Evolutionary conservation across 2,888 invertebrate genomes (phyloP), one percentile per base, ranked within the genome.

Genomic region (Lydus trimaculatus): DNA sequence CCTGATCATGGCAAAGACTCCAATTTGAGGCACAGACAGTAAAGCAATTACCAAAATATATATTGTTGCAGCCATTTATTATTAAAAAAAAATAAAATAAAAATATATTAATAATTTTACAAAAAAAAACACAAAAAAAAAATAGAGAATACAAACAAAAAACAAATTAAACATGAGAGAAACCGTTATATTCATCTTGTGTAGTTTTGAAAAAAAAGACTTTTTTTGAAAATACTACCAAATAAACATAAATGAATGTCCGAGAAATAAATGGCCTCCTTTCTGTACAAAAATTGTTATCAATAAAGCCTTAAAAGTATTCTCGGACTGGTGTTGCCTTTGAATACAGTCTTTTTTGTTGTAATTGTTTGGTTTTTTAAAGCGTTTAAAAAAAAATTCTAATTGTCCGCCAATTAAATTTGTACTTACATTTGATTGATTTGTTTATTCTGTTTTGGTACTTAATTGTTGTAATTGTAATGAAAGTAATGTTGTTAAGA

Each of bases 11-110:
- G 85, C 70, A 87, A 87, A 81, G 86, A 86, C 69, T 81, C 85
- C 64, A 86, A 85, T 75, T 79, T 87, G 73, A 84, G 86, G 81
- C 86, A 87, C 79, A 83, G 87, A 77, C 86, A 87, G 82, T 86
- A 84, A 85, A 67, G 25, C 20, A 23, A 52, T 52, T 52, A 52
- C 48, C n/a, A 56, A 5, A 43, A 64, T 56, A 62, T 63, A 59
- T 63, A 43, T 67, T 70, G 70, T 68, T 64, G 61, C 61, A 63
- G 33, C 25, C 31, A 64, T 63, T 68, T 68, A 68, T 66, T 64
- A 66, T 31, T 28, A 31, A 36, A 64, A 63, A 70, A 66, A 66
- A 69, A 63, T 43, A 67, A 66, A 71, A 68, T 65, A 65, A 70
- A 61, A 67, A n/a, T n/a, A n/a, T n/a, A n/a, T n/a, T 61, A 63